Evolutionary conservation across 2,797 vertebrate species (phyloP).

Genomic region (Schizopygopsis pylzovi): DNA sequence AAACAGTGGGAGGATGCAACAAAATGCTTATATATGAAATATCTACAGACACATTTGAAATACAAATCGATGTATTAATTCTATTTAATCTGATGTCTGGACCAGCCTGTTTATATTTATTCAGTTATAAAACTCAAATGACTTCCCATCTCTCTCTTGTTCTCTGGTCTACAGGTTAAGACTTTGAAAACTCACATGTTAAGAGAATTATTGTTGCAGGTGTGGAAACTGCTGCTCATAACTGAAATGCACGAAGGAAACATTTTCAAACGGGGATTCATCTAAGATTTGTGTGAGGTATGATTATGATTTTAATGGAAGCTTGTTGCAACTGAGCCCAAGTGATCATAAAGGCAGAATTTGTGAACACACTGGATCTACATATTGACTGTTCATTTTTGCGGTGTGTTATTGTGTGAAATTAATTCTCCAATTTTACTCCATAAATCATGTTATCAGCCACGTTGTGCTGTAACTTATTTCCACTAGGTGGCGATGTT

Average conservation of each 20-base stretch:
- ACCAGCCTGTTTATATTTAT: background rate
- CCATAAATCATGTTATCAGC: background rate
- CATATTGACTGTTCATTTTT: background rate
- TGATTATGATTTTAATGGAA: background rate
- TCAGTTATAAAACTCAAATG: background rate
- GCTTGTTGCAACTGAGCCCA: background rate
- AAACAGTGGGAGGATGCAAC: background rate
- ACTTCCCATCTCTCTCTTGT: background rate
- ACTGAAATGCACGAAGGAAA: background rate
- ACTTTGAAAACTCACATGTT: background rate
- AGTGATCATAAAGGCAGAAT: background rate
- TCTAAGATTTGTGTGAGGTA: background rate
- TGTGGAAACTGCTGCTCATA: background rate
- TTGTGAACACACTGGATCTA: background rate
- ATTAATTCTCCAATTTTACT: background rate
- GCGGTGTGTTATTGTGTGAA: background rate
- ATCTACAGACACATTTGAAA: conserved; percentile 7
- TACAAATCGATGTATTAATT: background rate
- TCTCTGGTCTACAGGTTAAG: background rate
- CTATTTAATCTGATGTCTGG: background rate
- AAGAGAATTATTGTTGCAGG: background rate
- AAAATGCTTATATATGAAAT: background rate
- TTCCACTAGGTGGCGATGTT: conserved; percentile 15
- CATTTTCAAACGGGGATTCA: background rate
- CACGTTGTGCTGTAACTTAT: background rate